Percentiles rank a stretch among this genome's conserved stretches.
phyloP scores from a whole-genome alignment of 1,140 invertebrate genomes.

The Sweltsa coloradensis region DNA sequence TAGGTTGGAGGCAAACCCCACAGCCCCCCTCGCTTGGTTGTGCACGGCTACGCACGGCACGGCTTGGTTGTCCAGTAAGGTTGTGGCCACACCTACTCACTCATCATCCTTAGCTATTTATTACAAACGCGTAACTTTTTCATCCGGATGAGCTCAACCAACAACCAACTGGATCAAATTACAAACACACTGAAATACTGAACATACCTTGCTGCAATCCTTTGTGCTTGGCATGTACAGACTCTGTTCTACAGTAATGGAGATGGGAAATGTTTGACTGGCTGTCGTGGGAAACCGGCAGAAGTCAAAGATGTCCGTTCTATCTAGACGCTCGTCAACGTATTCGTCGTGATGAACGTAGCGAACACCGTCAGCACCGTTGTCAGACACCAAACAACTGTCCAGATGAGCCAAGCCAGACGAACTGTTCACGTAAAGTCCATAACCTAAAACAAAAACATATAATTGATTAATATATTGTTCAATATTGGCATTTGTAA shows the following conservation, averaged over 20 bases:
- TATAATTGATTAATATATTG: background rate
- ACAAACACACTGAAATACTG: too few relatives aligned
- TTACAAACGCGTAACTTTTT: too few relatives aligned
- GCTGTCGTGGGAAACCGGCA: constrained; percentile 69
- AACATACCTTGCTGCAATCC: constrained; percentile 51
- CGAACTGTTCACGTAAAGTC: constrained; percentile 79
- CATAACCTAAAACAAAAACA: constrained; percentile 49
- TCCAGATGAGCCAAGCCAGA: constrained; percentile 60
- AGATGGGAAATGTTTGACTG: constrained; percentile 71
- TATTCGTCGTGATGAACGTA: constrained; percentile 69
- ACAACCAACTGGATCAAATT: too few relatives aligned
- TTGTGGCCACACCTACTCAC: too few relatives aligned
- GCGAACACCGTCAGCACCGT: constrained; percentile 75
- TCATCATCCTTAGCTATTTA: too few relatives aligned
- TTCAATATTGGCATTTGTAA: background rate
- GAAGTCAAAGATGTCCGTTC: constrained; percentile 62
- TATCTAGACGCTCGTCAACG: constrained; percentile 52
- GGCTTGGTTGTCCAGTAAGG: too few relatives aligned
- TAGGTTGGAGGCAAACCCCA: too few relatives aligned
- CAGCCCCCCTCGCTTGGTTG: too few relatives aligned
- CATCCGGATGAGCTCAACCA: too few relatives aligned
- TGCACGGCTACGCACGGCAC: too few relatives aligned
- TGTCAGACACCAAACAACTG: constrained; percentile 58
- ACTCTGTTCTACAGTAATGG: constrained; percentile 62
- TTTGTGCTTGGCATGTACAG: constrained; percentile 49